These are phyloP conservation scores for Spilarctia lutea DNA, from an alignment of 2,888 invertebrate species.

Conservation along the genomic window DNA sequence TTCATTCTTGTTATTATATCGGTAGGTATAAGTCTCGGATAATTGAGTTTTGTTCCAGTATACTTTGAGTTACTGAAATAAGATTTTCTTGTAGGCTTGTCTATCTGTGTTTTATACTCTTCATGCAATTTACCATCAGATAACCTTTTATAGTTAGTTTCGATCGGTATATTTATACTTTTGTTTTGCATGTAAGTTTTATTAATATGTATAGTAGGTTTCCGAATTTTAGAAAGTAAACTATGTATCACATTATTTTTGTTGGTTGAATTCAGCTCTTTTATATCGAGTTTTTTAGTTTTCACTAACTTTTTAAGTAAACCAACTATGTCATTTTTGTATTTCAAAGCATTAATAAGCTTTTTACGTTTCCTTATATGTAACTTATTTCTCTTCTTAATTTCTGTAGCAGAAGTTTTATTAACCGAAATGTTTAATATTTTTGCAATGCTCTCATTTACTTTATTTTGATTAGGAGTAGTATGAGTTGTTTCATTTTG, in stretches of 20 bases:
- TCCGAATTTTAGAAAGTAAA: conserved; percentile 6
- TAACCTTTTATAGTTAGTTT: background rate
- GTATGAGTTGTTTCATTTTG: background rate
- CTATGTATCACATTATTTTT: background rate
- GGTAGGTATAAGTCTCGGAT: background rate
- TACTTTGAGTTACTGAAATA: background rate
- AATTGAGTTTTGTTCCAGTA: background rate
- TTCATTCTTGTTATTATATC: background rate
- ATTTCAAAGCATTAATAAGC: conserved; percentile 3
- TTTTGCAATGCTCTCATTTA: background rate
- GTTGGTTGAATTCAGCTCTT: background rate
- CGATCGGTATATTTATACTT: background rate
- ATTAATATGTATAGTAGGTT: conserved; percentile 2
- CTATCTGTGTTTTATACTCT: conserved; percentile 5
- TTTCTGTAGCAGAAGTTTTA: background rate
- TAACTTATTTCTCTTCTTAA: background rate
- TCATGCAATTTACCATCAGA: background rate
- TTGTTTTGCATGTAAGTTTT: background rate
- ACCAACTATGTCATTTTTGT: background rate
- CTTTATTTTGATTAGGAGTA: background rate
- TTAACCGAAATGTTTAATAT: background rate
- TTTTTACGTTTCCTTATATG: background rate
- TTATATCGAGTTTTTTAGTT: background rate
- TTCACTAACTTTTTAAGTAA: conserved; percentile 10
- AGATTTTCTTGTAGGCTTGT: conserved; percentile 13